phyloP scores from a whole-genome alignment of 2,888 invertebrate species.

The Achlya flavicornis region DNA sequence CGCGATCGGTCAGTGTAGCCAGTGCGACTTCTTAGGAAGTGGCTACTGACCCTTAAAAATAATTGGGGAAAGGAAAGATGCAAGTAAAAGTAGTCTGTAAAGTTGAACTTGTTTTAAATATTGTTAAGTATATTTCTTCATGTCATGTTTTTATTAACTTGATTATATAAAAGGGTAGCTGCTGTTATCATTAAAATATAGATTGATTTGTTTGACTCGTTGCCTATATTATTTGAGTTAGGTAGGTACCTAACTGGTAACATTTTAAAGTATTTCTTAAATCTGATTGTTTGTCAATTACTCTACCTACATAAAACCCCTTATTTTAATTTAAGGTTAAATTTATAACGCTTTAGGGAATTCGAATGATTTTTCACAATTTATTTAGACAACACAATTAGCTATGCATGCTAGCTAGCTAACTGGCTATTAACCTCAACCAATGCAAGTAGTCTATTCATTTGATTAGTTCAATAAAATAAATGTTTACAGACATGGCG shows the following conservation, averaged over 20 bases:
- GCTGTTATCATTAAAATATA: too few species aligned
- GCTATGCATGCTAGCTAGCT: background rate
- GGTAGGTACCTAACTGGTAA: too few species aligned
- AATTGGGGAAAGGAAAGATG: constrained; percentile 6
- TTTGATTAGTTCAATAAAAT: constrained; percentile 59
- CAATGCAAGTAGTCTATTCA: constrained; percentile 23
- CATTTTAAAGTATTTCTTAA: too few species aligned
- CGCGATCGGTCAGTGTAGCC: background rate
- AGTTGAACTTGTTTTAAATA: constrained; percentile 4
- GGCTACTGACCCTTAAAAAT: constrained; percentile 1
- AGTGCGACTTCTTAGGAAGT: constrained; percentile 4
- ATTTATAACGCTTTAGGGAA: background rate
- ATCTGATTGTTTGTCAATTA: too few species aligned
- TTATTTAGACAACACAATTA: background rate
- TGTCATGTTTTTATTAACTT: background rate
- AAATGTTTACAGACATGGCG: constrained; percentile 62
- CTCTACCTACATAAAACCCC: background rate
- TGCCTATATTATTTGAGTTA: too few species aligned
- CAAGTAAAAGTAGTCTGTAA: constrained; percentile 8
- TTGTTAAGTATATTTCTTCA: background rate
- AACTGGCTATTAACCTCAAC: background rate
- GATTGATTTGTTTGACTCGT: too few species aligned
- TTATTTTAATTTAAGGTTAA: background rate
- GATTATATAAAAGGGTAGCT: background rate
- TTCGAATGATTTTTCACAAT: background rate